These are phyloP conservation scores for Erebia ligea DNA, from an alignment of 2,888 invertebrate genomes.

Conservation along the genomic window DNA sequence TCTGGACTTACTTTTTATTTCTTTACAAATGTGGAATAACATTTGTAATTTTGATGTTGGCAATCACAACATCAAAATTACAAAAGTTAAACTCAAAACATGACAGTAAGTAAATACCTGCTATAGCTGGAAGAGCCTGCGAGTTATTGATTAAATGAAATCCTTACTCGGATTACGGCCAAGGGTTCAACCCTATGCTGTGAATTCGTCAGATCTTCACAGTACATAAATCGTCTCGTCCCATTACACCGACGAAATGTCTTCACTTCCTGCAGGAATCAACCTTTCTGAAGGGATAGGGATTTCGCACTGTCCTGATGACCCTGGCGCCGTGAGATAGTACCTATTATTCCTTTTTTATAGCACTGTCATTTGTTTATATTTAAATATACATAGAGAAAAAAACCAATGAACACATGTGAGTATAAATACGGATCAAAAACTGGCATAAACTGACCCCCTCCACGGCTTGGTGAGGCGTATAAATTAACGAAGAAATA, in stretches of 20 bases:
- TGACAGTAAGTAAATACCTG: neutral
- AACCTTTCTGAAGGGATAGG: slow-evolving; percentile 40
- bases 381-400: neutral
- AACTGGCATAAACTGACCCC: neutral
- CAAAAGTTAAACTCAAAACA: neutral
- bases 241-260: slow-evolving; percentile 66
- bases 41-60: no score
- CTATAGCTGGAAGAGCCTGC: neutral
- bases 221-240: slow-evolving; percentile 74
- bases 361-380: slow-evolving; percentile 18
- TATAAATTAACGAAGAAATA: no score
- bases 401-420: no score
- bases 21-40: no score
- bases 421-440: neutral
- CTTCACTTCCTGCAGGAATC: slow-evolving; percentile 49
- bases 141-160: slow-evolving; percentile 23
- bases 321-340: slow-evolving; percentile 12
- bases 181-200: slow-evolving; percentile 54
- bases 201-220: slow-evolving; percentile 67
- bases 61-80: no score
- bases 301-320: slow-evolving; percentile 24
- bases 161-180: slow-evolving; percentile 31
- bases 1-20: no score
- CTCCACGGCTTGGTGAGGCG: no score
- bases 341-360: neutral